These are phyloP conservation scores for Spialia ferax DNA, from an alignment of 2,888 invertebrate species.

Conservation along the genomic window DNA sequence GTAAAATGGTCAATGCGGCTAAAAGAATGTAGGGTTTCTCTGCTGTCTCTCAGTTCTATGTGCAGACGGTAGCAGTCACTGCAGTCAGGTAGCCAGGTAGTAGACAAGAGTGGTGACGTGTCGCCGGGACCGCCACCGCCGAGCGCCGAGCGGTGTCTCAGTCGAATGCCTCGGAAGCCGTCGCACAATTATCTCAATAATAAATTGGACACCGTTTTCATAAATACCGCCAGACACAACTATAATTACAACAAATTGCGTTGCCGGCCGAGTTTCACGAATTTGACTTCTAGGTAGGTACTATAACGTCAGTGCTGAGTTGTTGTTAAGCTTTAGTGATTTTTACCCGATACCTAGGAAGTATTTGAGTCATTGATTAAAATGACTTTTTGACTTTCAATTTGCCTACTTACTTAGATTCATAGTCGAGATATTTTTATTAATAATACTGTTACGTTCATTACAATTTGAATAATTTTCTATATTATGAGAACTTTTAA, in stretches of 20 bases:
- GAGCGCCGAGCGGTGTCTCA: slow-evolving; percentile 30
- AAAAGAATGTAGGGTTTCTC: too few relatives aligned
- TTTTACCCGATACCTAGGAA: neutral
- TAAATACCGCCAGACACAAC: slow-evolving; percentile 49
- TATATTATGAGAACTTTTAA: too few relatives aligned
- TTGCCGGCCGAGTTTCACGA: slow-evolving; percentile 39
- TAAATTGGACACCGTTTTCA: slow-evolving; percentile 46
- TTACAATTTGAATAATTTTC: too few relatives aligned
- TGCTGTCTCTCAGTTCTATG: too few relatives aligned
- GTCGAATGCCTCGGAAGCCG: slow-evolving; percentile 48
- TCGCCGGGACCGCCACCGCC: slow-evolving; percentile 8
- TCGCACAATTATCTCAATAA: slow-evolving; percentile 50
- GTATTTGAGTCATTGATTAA: neutral
- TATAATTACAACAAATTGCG: slow-evolving; percentile 53
- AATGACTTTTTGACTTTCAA: too few relatives aligned
- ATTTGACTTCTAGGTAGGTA: slow-evolving; percentile 36
- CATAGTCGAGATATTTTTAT: too few relatives aligned
- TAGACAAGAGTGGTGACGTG: slow-evolving; percentile 21
- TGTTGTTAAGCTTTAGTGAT: neutral
- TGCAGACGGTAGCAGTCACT: neutral
- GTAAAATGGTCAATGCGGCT: too few relatives aligned
- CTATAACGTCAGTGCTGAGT: slow-evolving; percentile 11
- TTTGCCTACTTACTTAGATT: too few relatives aligned
- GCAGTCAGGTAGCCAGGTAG: neutral
- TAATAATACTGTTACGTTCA: too few relatives aligned